phyloP scores from a whole-genome alignment of 2,888 invertebrate species.

The Eupithecia subfuscata region DNA sequence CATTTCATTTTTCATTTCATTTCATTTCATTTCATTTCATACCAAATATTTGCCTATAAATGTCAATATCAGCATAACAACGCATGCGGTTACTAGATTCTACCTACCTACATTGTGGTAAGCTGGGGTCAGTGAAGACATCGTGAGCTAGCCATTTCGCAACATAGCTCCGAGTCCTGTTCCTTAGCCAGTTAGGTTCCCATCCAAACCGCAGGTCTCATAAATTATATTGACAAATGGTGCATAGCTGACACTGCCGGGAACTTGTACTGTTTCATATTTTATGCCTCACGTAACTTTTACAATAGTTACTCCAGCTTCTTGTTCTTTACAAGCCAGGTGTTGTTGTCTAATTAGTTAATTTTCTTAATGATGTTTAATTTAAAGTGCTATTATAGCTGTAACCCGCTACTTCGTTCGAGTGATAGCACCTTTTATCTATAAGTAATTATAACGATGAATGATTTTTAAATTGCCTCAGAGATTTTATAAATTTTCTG shows the following conservation, averaged over 20 bases:
- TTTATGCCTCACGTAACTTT: conserved; percentile 17
- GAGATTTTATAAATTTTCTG: neutral
- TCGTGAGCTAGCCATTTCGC: conserved; percentile 74
- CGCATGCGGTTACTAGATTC: conserved; percentile 14
- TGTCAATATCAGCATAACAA: conserved; percentile 15
- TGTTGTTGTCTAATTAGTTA: neutral
- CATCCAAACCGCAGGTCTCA: conserved; percentile 58
- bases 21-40: too few relatives aligned
- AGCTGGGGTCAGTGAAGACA: conserved; percentile 63
- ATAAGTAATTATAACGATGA: neutral
- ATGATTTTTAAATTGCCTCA: neutral
- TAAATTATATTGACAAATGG: conserved; percentile 74
- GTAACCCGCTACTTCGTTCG: neutral
- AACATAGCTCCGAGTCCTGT: conserved; percentile 48
- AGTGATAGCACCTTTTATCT: neutral
- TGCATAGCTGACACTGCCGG: conserved; percentile 38
- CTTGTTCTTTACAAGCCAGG: neutral
- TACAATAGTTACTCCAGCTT: conserved; percentile 3
- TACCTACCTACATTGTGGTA: conserved; percentile 47
- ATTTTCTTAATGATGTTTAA: neutral
- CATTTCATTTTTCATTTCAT: too few relatives aligned
- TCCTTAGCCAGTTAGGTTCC: conserved; percentile 48
- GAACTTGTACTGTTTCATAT: conserved; percentile 27
- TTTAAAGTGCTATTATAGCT: neutral
- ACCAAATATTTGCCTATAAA: conserved; percentile 10